Conservation (phyloP, 2,888 invertebrate genomes). For the Ichneumoninae sp. region DNA sequence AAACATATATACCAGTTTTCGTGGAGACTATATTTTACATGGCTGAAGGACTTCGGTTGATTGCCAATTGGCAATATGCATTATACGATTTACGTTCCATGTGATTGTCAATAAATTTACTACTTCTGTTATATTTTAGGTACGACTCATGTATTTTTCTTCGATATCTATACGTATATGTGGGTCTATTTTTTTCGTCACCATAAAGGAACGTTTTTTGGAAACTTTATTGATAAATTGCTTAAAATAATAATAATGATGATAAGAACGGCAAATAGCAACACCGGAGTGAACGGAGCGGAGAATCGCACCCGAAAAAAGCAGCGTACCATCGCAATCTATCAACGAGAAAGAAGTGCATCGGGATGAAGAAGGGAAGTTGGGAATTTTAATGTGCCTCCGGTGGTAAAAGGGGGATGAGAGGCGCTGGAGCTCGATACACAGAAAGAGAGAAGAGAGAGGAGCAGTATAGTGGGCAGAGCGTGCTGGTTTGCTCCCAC, state of each 20-base stretch:
- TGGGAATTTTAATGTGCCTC: conserved; percentile 83
- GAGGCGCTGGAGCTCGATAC: conserved; percentile 10
- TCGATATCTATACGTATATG: neutral
- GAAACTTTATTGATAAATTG: neutral
- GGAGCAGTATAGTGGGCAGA: conserved; percentile 61
- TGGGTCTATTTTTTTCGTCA: neutral
- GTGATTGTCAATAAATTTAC: too few species aligned
- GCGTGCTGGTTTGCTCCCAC: conserved; percentile 78
- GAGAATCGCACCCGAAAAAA: conserved; percentile 2
- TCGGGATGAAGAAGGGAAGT: conserved; percentile 72
- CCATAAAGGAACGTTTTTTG: neutral
- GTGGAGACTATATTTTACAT: too few species aligned
- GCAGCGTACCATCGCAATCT: conserved; percentile 74
- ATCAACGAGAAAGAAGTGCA: conserved; percentile 77
- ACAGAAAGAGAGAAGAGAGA: conserved; percentile 19
- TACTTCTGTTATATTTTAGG: too few species aligned
- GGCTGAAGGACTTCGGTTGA: too few species aligned
- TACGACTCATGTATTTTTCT: neutral
- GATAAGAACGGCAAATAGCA: neutral
- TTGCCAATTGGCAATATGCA: too few species aligned
- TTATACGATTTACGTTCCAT: too few species aligned
- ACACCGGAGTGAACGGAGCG: neutral
- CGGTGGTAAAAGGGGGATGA: conserved; percentile 72
- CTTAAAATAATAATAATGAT: neutral
- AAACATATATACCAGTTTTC: neutral